Evolutionary conservation across 2,888 invertebrate genomes (phyloP).

Genomic region (Epinotia ramella): DNA sequence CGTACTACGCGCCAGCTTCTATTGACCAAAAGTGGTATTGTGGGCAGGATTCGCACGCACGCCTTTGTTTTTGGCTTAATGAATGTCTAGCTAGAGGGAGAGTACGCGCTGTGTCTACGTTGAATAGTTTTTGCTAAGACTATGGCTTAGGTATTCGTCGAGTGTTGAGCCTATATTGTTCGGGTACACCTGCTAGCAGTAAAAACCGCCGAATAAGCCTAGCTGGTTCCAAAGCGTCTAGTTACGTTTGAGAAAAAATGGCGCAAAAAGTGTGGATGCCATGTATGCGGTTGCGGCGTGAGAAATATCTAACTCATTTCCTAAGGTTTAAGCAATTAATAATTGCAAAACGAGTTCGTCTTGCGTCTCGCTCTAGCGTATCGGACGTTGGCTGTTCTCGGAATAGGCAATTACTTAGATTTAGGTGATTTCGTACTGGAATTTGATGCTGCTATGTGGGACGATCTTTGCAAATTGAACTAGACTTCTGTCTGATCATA

Average conservation of each 20-base stretch:
- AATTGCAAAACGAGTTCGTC: conserved; percentile 42
- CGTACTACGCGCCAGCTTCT: conserved; percentile 55
- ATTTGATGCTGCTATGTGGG: conserved; percentile 31
- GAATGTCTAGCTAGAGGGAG: conserved; percentile 10
- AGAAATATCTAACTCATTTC: conserved; percentile 43
- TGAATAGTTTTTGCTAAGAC: background rate
- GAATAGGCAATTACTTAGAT: conserved; percentile 37
- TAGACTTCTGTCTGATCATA: background rate
- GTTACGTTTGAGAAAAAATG: conserved; percentile 49
- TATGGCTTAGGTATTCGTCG: background rate
- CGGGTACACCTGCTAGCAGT: conserved; percentile 44
- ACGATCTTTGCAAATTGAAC: background rate
- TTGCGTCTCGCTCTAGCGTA: conserved; percentile 32
- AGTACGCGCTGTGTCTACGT: conserved; percentile 23
- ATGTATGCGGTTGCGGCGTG: conserved; percentile 43
- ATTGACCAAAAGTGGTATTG: conserved; percentile 59
- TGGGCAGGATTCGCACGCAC: conserved; percentile 34
- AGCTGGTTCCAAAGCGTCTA: conserved; percentile 54
- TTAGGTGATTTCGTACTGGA: conserved; percentile 39
- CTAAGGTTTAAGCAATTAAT: conserved; percentile 44
- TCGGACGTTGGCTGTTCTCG: conserved; percentile 27
- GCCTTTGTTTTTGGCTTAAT: conserved; percentile 28
- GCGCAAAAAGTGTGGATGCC: conserved; percentile 46
- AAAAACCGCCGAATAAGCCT: conserved; percentile 36
- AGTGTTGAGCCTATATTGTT: conserved; percentile 16